Evolutionary conservation across 2,113 vertebrate genomes (phyloP).

Genomic region (Lasiurus cinereus): DNA sequence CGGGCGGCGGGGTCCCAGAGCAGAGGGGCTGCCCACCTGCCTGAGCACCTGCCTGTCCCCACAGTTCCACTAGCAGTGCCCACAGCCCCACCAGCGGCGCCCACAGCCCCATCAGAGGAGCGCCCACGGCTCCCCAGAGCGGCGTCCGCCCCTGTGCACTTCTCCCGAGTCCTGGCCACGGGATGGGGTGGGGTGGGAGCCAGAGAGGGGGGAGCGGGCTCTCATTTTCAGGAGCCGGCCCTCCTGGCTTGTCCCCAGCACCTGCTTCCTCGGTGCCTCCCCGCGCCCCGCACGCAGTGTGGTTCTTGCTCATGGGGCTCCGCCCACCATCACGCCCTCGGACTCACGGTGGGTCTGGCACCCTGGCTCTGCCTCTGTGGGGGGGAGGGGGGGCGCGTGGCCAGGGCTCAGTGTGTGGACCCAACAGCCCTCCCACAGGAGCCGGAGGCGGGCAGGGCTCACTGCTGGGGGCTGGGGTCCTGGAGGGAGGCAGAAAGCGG

Average conservation of each 20-base stretch:
- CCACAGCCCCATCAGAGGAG: fast-evolving
- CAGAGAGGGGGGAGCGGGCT: too few relatives aligned
- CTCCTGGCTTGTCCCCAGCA: neutral
- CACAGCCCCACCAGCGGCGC: neutral
- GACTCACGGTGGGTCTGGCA: fast-evolving
- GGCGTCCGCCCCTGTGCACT: neutral
- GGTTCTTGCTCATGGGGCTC: neutral
- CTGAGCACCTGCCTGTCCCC: too few relatives aligned
- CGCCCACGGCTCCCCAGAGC: neutral
- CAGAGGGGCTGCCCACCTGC: neutral
- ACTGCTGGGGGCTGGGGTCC: neutral
- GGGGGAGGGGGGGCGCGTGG: too few relatives aligned
- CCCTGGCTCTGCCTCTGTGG: neutral
- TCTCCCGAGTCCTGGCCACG: neutral
- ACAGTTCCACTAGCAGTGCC: too few relatives aligned
- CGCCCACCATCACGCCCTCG: fast-evolving
- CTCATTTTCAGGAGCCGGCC: too few relatives aligned
- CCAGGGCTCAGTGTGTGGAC: too few relatives aligned
- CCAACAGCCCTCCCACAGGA: too few relatives aligned
- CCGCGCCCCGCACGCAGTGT: too few relatives aligned
- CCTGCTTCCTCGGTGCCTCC: too few relatives aligned
- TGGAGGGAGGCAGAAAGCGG: neutral
- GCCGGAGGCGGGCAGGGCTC: neutral
- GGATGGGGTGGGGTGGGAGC: too few relatives aligned
- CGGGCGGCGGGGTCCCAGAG: neutral